Base-by-base conservation (phyloP, 2,113 vertebrate genomes). In the Maccullochella peelii region DNA sequence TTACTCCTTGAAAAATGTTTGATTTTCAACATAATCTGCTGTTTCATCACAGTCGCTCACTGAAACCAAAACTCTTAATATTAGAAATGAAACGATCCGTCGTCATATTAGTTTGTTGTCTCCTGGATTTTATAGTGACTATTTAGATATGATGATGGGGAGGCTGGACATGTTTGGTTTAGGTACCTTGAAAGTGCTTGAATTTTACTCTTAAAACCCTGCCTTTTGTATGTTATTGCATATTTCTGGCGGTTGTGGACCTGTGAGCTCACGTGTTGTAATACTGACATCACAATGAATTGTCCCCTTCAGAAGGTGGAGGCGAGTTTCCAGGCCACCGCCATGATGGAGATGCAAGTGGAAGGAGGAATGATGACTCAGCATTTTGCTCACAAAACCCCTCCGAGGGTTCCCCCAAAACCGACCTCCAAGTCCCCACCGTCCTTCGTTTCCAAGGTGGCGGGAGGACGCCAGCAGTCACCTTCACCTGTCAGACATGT, bases 401-500 rank as follows among this genome's bases (percentile, higher is more conserved):
- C 98, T 42, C 98, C 98, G 38, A 93, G 98, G 84, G 97, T 99
- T 87, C 96, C 97, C 70, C 98, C 98, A 0, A 98, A 97, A 86
- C 98, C 98, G 1, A 95, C 96, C 40, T 99, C 98, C 50, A 97
- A 93, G 86, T 99, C 98, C 55, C 98, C 98, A 0, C 94, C 97
- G 0, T 93, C 97, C 73, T 89, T 94, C 18, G 58, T 96, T 65
- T 92, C 96, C 86, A 99, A 96, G 95, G 93, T 96, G 82, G 94
- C 97, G 14, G 92, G 95, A 83, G 94, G 95, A 75, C 96, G 98
- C 18, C 98, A 99, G 68, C 98, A 99, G 85, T 99, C 98, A 0
- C 97, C 97, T 3, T 99, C 98, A 0, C 98, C 98, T 0, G 97
- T 99, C 88, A 97, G 97, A 94, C 98, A 97, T 1, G 98, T 99